Evolutionary conservation across 2,113 vertebrate genomes (phyloP), one percentile per base, ranked within the genome.

Genomic region (Grus americana): DNA sequence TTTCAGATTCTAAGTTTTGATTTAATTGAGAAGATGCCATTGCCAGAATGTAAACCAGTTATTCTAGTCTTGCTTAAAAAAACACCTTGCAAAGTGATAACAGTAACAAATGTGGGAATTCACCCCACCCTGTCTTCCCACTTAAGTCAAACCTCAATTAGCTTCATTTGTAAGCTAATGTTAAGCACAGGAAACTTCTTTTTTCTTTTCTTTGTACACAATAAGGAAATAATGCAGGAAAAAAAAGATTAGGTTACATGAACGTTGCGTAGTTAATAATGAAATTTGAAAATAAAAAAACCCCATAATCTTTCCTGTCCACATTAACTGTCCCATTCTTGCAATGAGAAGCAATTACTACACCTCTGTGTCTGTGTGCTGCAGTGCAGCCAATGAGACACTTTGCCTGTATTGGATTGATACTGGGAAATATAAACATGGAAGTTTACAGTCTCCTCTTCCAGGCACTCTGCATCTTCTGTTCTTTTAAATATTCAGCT

Each of bases 101-200:
- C 52, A 85, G 66, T 81, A 89, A 89, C 83, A 94, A 96, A 95
- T 76, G 78, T 97, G 95, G 78, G 95, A 97, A 97, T 91, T 84
- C n/a, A 87, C 86, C 40, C 65, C 65, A 57, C 71, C 73, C 86
- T 86, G 24, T 84, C 57, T 96, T 97, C 91, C 75, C 83, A 76
- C 78, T 92, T 61, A 46, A 82, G 75, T 93, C 40, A 79, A 66
- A 85, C 58, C 29, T 91, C 63, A 85, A 72, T 84, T 92, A 87
- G 15, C 40, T 62, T 57, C 3, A 34, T 92, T 93, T 93, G 46
- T 79, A 57, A 85, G 70, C 47, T 91, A 66, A 82, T 84, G 46
- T 29, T 42, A 65, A 86, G 29, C 49, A 23, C 27, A 55, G 76
- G 73, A 90, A 90, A 26, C 66, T 75, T 87, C 70, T 27, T 65